phyloP scores from a whole-genome alignment of 2,797 vertebrate genomes.

The Spondyliosoma cantharus region DNA sequence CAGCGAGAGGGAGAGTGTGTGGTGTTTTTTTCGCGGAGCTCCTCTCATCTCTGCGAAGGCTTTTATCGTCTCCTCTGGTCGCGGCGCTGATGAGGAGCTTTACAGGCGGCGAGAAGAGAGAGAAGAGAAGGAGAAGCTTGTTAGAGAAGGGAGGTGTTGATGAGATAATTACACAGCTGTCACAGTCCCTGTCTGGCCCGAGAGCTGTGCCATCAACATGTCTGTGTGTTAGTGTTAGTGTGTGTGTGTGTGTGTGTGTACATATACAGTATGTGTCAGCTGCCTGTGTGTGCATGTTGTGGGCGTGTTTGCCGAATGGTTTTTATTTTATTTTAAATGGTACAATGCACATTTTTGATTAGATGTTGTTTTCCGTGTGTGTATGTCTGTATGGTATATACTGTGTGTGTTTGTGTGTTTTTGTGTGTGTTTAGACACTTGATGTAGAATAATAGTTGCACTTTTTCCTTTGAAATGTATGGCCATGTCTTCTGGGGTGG shows the following conservation, averaged over 20 bases:
- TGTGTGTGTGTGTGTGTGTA: conserved; percentile 7
- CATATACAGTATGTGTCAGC: background rate
- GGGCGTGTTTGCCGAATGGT: too few relatives aligned
- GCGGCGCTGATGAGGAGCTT: conserved; percentile 59
- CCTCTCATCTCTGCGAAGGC: conserved; percentile 67
- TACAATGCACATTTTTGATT: conserved; percentile 59
- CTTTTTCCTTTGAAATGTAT: conserved; percentile 52
- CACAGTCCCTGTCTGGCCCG: conserved; percentile 64
- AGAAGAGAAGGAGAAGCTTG: conserved; percentile 67
- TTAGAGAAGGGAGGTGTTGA: conserved; percentile 76
- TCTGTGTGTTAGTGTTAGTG: conserved; percentile 11
- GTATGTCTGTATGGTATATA: conserved; percentile 2
- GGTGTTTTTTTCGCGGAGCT: conserved; percentile 50
- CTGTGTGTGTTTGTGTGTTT: conserved; percentile 16
- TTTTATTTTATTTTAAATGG: background rate
- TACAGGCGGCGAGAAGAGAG: conserved; percentile 42
- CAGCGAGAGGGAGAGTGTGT: background rate
- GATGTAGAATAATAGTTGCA: conserved; percentile 50
- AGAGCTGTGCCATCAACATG: conserved; percentile 48
- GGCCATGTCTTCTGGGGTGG: conserved; percentile 53
- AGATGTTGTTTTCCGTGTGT: conserved; percentile 6
- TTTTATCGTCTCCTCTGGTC: conserved; percentile 70
- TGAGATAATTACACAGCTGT: conserved; percentile 80
- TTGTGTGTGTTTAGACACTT: conserved; percentile 36
- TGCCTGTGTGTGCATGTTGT: background rate